Base-by-base conservation (phyloP, 2,113 vertebrate species). In the Syrmaticus mikado region DNA sequence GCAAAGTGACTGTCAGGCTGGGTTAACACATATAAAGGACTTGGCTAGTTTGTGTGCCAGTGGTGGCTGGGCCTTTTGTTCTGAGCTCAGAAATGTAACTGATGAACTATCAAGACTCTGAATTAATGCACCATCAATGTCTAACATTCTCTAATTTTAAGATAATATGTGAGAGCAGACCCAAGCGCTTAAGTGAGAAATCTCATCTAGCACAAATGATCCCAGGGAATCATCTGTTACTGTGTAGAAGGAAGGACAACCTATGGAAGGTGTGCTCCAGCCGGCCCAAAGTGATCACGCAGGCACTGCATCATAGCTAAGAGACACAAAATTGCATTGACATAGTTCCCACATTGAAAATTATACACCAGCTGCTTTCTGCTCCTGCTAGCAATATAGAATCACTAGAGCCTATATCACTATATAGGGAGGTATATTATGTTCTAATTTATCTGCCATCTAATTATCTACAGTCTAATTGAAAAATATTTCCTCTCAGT, bases 391-490 rank as follows among this genome's bases (percentile, higher is more conserved):
- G 61, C 52, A 65, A 19, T 22, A 52, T n/a, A 87, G 89, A 85
- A 85, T 71, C 24, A 5, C 87, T 82, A 72, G 71, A 93, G 67
- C 78, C 78, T 82, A 27, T 72, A 48, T 78, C 55, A 58, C 81
- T 89, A 41, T 34, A 82, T 22, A 64, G 83, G 79, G 84, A 80
- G 60, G 75, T 92, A 79, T 90, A 94, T 90, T 89, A 77, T 55
- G 86, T 66, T 84, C 84, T 96, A 93, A 93, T 96, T 96, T 93
- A 95, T 96, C 91, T 93, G 93, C 78, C 84, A 91, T 89, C 94
- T 94, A 93, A 93, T 95, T 96, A 96, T 66, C 84, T 92, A 55
- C 91, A 80, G 87, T 36, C 78, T 96, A 96, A 96, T 92, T 93
- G 94, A 96, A 95, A 93, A 96, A 94, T 94, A 86, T 89, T 92